phyloP scores from a whole-genome alignment of 2,888 invertebrate species.

The Tetranychus piercei region DNA sequence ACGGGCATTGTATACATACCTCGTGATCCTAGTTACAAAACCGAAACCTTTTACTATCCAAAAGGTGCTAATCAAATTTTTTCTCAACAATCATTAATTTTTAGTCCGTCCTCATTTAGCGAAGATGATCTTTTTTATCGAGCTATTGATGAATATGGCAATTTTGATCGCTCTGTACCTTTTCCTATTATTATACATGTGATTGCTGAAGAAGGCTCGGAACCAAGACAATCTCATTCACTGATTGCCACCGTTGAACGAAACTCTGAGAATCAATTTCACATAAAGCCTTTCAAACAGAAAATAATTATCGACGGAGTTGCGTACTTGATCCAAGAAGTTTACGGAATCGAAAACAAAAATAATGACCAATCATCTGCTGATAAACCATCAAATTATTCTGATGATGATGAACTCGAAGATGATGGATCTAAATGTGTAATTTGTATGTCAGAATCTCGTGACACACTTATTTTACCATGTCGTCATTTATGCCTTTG shows the following conservation, averaged over 20 bases:
- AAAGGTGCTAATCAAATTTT: slow-evolving; percentile 86
- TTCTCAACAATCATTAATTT: slow-evolving; percentile 65
- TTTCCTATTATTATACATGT: slow-evolving; percentile 85
- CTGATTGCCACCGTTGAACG: slow-evolving; percentile 71
- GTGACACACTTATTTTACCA: slow-evolving; percentile 89
- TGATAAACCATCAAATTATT: slow-evolving; percentile 27
- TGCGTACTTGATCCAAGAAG: slow-evolving; percentile 88
- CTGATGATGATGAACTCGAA: slow-evolving; percentile 66
- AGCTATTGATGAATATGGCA: slow-evolving; percentile 19
- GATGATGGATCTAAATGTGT: slow-evolving; percentile 95
- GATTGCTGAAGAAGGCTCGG: slow-evolving; percentile 79
- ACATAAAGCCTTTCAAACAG: slow-evolving; percentile 86
- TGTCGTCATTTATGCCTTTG: slow-evolving; percentile 92
- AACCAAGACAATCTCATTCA: slow-evolving; percentile 75
- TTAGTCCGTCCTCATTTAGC: slow-evolving; percentile 64
- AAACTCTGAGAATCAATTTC: slow-evolving; percentile 64
- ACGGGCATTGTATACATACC: slow-evolving; percentile 50
- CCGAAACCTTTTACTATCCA: slow-evolving; percentile 82
- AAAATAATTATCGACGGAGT: slow-evolving; percentile 93
- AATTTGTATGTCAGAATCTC: slow-evolving; percentile 94
- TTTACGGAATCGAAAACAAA: slow-evolving; percentile 98
- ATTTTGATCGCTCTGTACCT: slow-evolving; percentile 16
- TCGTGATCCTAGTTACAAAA: slow-evolving; percentile 38
- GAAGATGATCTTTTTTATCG: slow-evolving; percentile 46
- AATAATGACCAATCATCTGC: not conserved